Base-by-base conservation (phyloP, 2,888 invertebrate species). In the Oligia latruncula region DNA sequence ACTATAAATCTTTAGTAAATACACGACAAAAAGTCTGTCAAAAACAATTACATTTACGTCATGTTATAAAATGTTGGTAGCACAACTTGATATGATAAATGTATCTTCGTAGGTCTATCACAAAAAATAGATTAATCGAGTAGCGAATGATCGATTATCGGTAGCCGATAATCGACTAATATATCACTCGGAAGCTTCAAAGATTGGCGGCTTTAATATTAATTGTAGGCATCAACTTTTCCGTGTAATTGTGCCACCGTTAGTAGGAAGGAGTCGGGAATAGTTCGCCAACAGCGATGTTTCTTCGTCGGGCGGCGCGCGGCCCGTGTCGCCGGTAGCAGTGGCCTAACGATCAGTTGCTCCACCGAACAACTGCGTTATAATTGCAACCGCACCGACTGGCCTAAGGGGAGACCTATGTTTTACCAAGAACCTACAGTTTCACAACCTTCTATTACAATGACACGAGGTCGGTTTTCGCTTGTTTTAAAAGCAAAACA, bases 331-430 rank as follows among this genome's bases (percentile, higher is more conserved):
- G 85, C 88, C 87, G 76, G 87, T 86, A 85, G 88, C 88, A 77
- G 58, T 78, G 43, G 72, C 71, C 80, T 88, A 87, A 84, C 83
- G 71, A 85, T 73, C 66, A 74, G 83, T 85, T 85, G 74, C 78
- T 80, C 67, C 67, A 78, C 65, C 76, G 20, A 85, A 68, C 82
- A 29, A 85, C 85, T 82, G 78, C 68, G 62, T 86, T 86, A 81
- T 88, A 88, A 89, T 88, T 89, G 88, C 82, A 84, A 78, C 81
- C 65, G 72, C 82, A 77, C 78, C 66, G 75, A 77, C 66, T 77
- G 68, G 81, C 88, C 88, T 68, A n/a, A 75, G 84, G 88, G 78
- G 20, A 80, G 66, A 80, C 62, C 73, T 62, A 40, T 58, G 35
- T 49, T 78, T 46, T 49, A 71, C 66, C 70, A 78, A 74, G 52